Conservation (phyloP, 2,888 invertebrate genomes). For the Muschampia plurimacula region DNA sequence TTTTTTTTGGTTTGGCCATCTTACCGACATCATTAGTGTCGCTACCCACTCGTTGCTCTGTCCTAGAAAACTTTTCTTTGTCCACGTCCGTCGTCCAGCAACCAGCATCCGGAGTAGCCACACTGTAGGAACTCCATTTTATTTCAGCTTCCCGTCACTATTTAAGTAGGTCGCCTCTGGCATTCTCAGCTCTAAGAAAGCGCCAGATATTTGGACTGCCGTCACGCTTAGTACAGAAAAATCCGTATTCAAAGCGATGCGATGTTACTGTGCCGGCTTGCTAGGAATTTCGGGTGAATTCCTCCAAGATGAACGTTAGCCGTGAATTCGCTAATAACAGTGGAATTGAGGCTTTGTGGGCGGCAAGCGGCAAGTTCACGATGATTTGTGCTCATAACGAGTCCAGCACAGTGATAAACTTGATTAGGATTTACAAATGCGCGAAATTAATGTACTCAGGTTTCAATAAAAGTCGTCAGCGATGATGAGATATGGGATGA, state of each 20-base stretch:
- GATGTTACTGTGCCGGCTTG: conserved; percentile 1
- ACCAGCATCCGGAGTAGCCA: conserved; percentile 1
- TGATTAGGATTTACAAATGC: neutral
- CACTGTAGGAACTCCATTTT: conserved; percentile 31
- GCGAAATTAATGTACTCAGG: neutral
- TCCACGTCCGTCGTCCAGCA: neutral
- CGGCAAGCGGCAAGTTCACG: conserved; percentile 4
- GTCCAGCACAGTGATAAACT: neutral
- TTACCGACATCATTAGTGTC: neutral
- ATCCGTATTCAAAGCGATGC: conserved; percentile 14
- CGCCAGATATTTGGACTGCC: conserved; percentile 39
- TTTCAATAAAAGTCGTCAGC: no score
- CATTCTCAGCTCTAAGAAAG: conserved; percentile 30
- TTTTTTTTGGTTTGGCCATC: neutral
- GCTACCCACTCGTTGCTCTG: conserved; percentile 37
- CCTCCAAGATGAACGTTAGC: conserved; percentile 19
- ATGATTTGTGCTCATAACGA: conserved; percentile 3
- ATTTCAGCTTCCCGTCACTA: conserved; percentile 41
- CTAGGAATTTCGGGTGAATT: conserved; percentile 24
- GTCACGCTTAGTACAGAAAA: conserved; percentile 40
- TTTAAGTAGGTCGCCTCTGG: conserved; percentile 45
- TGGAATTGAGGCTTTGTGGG: conserved; percentile 27
- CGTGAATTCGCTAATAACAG: conserved; percentile 32
- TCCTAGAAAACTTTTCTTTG: conserved; percentile 44
- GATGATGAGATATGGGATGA: no score